Base-by-base conservation (phyloP, 2,113 vertebrate species). In the Crotalus helleri region DNA sequence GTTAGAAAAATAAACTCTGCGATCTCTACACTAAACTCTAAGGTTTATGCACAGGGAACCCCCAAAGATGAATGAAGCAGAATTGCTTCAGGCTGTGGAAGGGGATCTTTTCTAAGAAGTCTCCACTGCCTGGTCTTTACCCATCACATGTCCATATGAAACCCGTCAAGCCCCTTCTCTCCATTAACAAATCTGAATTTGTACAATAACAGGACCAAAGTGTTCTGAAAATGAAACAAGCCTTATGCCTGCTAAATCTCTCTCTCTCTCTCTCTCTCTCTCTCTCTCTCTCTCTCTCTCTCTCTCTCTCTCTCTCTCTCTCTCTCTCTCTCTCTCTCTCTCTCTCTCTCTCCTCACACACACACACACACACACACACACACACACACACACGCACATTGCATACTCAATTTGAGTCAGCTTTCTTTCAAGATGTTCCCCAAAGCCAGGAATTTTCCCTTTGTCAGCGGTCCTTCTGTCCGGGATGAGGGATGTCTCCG, bases 391-490 rank as follows among this genome's bases (percentile, higher is more conserved):
- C 95, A 86, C 95, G 90, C 91, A 94, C 96, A 96, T 86, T 96
- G 93, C 95, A 69, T 96, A 93, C 93, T 95, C 96, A 96, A 90
- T 96, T 93, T 96, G 94, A 95, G 93, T 87, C 96, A 96, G 94
- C 95, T 85, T 96, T 94, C 92, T 94, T 93, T 92, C 3, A 3
- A 95, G 59, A n/a, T 91, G 53, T 92, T 85, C 24, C 23, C 61
- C 58, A 95, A 92, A 64, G 58, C 17, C 8, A 86, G 85, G 92
- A 85, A 55, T 26, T n/a, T 87, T 29, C 90, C 86, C 90, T 90
- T 33, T 53, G 51, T 87, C 88, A 93, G 59, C 54, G 44, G 81
- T 11, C 74, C 88, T 87, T 29, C 19, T 89, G 61, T 74, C 91
- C 19, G 53, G 39, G 33, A 74, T 53, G 57, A 91, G 49, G 74